Evolutionary conservation across 2,797 vertebrate species (phyloP).

Genomic region (Garrulus glandarius): DNA sequence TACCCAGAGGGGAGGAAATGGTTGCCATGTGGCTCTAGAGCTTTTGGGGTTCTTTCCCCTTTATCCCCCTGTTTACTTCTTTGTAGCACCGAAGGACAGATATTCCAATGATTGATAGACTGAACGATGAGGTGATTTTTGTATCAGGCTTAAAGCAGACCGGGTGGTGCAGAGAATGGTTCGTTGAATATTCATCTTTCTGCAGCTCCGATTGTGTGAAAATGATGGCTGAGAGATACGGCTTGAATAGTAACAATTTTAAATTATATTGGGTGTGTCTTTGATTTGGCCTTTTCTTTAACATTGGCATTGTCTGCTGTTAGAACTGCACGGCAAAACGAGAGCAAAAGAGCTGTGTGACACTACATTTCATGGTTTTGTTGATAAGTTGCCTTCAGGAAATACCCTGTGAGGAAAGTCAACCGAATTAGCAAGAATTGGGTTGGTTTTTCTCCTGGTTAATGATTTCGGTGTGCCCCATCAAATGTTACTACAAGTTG

Average conservation of each 20-base stretch:
- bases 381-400: conserved; percentile 57
- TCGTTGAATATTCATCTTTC: conserved; percentile 5
- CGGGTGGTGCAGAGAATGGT: conserved; percentile 7
- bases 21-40: neutral
- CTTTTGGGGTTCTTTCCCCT: conserved; percentile 59
- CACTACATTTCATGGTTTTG: conserved; percentile 40
- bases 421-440: neutral
- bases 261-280: conserved; percentile 26
- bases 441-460: conserved; percentile 57
- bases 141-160: conserved; percentile 25
- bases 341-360: conserved; percentile 11
- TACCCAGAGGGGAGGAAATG: neutral
- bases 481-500: conserved; percentile 31
- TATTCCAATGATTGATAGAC: conserved; percentile 26
- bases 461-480: neutral
- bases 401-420: conserved; percentile 38
- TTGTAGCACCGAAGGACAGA: conserved; percentile 38
- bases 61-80: neutral
- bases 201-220: neutral
- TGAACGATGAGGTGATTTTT: conserved; percentile 29
- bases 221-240: neutral
- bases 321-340: neutral
- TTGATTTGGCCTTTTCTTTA: conserved; percentile 30
- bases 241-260: neutral
- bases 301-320: neutral